Percentiles rank a stretch among this genome's conserved stretches.
Evolutionary conservation across 2,888 invertebrate species (phyloP).

Genomic region (Drosophila limbata): DNA sequence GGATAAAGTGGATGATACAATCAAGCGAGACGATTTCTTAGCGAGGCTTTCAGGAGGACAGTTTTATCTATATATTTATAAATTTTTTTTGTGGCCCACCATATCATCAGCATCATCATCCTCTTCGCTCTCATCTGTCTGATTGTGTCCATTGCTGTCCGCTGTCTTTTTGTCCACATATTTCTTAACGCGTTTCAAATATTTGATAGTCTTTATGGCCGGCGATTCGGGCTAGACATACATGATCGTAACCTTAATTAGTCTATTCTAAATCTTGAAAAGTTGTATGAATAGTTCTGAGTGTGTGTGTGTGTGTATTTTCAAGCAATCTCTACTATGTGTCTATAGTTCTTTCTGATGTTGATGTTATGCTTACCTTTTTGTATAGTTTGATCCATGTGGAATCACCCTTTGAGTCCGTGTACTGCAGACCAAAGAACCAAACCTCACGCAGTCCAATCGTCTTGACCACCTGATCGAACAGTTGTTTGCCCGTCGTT

Average conservation of each 20-base stretch:
- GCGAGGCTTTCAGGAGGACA: neutral
- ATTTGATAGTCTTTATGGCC: slow-evolving; percentile 85
- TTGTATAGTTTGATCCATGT: slow-evolving; percentile 99
- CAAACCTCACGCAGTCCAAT: slow-evolving; percentile 99
- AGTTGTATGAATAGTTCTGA: neutral
- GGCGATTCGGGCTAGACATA: slow-evolving; percentile 83
- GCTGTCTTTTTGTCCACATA: slow-evolving; percentile 85
- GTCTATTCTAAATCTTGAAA: slow-evolving; percentile 11
- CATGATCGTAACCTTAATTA: slow-evolving; percentile 13
- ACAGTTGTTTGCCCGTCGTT: slow-evolving; percentile 99
- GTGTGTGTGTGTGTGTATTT: neutral
- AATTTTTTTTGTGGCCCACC: slow-evolving; percentile 87
- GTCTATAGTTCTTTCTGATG: neutral
- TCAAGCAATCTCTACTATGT: neutral
- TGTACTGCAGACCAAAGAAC: slow-evolving; percentile 99
- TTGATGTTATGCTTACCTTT: slow-evolving; percentile 90
- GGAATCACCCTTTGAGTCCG: slow-evolving; percentile 98
- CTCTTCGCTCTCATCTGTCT: slow-evolving; percentile 85
- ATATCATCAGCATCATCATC: slow-evolving; percentile 90
- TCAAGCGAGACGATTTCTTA: slow-evolving; percentile 1
- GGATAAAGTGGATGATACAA: neutral
- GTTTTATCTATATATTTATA: neutral
- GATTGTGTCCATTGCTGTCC: slow-evolving; percentile 74
- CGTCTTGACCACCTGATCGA: slow-evolving; percentile 99
- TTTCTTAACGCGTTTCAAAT: slow-evolving; percentile 85